Conservation (phyloP, 1,140 invertebrate species). For the Anastrepha ludens region DNA sequence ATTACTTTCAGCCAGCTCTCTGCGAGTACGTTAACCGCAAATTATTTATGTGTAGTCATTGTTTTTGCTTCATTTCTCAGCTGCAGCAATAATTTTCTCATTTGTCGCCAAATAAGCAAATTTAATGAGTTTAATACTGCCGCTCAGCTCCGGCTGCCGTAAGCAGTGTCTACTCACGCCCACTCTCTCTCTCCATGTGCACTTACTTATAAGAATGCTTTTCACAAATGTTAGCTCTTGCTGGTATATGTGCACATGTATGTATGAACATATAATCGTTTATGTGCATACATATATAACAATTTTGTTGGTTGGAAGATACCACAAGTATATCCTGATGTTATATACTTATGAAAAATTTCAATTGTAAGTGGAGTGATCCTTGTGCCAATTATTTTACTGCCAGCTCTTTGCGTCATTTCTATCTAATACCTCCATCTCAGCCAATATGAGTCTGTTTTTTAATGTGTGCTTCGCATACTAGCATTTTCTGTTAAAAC, state of each 20-base stretch:
- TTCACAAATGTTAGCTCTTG: neutral
- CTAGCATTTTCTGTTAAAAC: neutral
- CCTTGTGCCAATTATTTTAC: constrained; percentile 4
- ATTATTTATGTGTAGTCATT: constrained; percentile 58
- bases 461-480: neutral
- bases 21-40: neutral
- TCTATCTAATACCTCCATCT: neutral
- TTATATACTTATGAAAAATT: constrained; percentile 13
- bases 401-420: neutral
- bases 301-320: neutral
- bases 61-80: constrained; percentile 44
- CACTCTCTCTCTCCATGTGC: neutral
- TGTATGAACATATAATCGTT: neutral
- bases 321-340: neutral
- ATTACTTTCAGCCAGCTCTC: neutral
- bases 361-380: neutral
- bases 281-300: too few species aligned
- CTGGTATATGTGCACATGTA: neutral
- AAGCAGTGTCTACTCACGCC: neutral
- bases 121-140: neutral
- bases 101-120: constrained; percentile 61
- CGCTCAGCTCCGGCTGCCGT: neutral
- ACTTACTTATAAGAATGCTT: too few species aligned
- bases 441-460: neutral
- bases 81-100: constrained; percentile 42